Percentiles rank a stretch among this genome's conserved stretches.
Conservation (phyloP, 2,797 vertebrate genomes). For the Poeciliopsis gracilis region DNA sequence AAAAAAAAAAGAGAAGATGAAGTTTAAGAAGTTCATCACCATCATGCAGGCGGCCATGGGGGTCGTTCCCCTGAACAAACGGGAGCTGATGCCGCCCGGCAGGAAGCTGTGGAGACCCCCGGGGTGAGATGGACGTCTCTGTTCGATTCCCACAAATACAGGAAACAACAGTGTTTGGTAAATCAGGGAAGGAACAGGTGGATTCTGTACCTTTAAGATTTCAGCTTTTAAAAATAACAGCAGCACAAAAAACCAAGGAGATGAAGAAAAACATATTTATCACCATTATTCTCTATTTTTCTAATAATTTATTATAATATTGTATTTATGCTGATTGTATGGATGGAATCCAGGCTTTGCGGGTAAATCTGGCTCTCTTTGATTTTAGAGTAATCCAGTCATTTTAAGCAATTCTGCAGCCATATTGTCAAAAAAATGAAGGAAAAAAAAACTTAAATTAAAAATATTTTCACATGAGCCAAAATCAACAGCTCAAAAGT, state of each 20-base stretch:
- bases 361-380: background rate
- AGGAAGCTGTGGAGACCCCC: conserved; percentile 90
- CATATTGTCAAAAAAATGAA: background rate
- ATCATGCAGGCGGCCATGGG: conserved; percentile 93
- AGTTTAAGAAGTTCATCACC: conserved; percentile 95
- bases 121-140: conserved; percentile 84
- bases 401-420: background rate
- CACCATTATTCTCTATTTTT: no score
- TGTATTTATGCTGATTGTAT: no score
- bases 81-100: conserved; percentile 90
- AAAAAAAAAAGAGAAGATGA: conserved; percentile 77
- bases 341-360: no score
- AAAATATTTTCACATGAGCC: no score
- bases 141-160: no score
- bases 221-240: background rate
- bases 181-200: conserved; percentile 1
- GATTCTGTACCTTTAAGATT: background rate
- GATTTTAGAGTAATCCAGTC: background rate
- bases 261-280: background rate
- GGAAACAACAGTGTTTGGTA: background rate
- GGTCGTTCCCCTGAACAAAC: conserved; percentile 93
- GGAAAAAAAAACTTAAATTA: no score
- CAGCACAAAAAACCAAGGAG: background rate
- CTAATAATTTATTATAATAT: no score
- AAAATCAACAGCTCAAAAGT: no score